phyloP scores from a whole-genome alignment of 2,113 vertebrate species.

The Python bivittatus region DNA sequence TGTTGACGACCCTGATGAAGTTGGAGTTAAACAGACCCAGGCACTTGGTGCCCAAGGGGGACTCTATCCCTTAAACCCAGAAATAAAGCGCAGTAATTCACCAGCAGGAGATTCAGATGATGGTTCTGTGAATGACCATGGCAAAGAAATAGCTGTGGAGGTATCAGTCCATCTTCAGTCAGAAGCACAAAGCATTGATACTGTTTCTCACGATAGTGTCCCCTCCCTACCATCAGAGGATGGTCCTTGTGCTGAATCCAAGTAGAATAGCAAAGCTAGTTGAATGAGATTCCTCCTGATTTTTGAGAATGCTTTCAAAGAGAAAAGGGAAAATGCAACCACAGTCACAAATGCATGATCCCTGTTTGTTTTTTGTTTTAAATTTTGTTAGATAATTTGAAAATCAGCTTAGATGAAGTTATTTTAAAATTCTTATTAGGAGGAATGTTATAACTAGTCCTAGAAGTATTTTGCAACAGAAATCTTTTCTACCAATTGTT shows the following conservation, averaged over 20 bases:
- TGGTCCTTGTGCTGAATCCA: constrained; percentile 47
- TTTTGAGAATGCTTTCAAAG: not conserved
- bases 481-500: constrained; percentile 41
- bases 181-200: constrained; percentile 63
- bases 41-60: constrained; percentile 56
- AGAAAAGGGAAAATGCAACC: constrained; percentile 39
- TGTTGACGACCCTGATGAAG: constrained; percentile 73
- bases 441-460: not conserved
- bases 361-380: constrained; percentile 9
- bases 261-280: not conserved
- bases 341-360: constrained; percentile 40
- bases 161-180: constrained; percentile 78
- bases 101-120: constrained; percentile 77
- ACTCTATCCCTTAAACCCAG: constrained; percentile 66
- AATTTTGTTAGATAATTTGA: constrained; percentile 1
- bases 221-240: constrained; percentile 69
- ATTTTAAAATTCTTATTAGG: constrained; percentile 8
- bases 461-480: constrained; percentile 33
- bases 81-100: constrained; percentile 72
- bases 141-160: constrained; percentile 80
- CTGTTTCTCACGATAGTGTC: constrained; percentile 72
- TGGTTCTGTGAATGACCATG: constrained; percentile 71
- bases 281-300: constrained; percentile 8
- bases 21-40: constrained; percentile 59
- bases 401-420: constrained; percentile 24